phyloP scores from a whole-genome alignment of 2,113 vertebrate species.

The Passer montanus region DNA sequence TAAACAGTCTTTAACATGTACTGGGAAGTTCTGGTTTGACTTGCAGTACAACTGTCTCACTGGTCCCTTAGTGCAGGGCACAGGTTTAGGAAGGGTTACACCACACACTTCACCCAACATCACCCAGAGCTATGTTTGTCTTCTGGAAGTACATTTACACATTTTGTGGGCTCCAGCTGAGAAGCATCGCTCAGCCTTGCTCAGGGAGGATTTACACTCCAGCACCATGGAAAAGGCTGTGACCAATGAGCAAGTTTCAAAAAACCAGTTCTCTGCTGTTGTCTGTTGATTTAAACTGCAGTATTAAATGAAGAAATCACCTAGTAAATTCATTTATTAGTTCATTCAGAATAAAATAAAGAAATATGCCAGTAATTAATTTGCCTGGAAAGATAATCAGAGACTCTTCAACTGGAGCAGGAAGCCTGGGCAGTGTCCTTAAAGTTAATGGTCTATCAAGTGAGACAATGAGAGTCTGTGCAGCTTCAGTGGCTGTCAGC shows the following conservation, averaged over 20 bases:
- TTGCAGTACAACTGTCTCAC: not conserved
- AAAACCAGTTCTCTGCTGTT: not conserved
- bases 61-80: not conserved
- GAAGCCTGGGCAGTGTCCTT: not conserved
- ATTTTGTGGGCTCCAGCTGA: not conserved
- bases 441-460: not conserved
- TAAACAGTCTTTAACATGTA: not conserved
- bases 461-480: not conserved
- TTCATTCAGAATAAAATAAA: constrained; percentile 11
- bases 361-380: not conserved
- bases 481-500: not conserved
- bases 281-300: not conserved
- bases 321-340: not conserved
- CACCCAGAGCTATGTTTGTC: no score
- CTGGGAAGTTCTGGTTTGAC: not conserved
- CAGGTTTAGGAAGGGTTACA: rapidly evolving
- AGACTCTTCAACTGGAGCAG: not conserved
- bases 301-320: not conserved
- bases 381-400: constrained; percentile 7
- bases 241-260: not conserved
- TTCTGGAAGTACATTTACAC: not conserved
- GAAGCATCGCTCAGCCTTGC: not conserved
- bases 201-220: not conserved
- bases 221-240: not conserved
- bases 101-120: not conserved